Evolutionary conservation across 2,888 invertebrate species (phyloP).

Genomic region (Drymonia ruficornis): DNA sequence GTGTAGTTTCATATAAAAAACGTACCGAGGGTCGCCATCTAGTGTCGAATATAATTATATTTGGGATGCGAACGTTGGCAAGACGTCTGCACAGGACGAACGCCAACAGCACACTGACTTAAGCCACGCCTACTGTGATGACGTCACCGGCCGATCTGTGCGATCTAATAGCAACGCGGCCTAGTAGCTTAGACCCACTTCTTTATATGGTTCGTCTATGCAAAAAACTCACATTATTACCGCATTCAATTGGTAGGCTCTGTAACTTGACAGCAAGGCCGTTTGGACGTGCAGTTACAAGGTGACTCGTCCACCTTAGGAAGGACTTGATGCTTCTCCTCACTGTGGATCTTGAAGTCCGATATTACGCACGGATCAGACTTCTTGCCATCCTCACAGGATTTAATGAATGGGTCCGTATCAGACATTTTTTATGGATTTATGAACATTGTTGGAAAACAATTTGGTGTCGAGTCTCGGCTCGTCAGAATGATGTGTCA

Average conservation of each 20-base stretch:
- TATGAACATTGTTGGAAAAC: neutral
- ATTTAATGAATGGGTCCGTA: conserved; percentile 26
- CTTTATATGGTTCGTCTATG: no score
- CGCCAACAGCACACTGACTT: no score
- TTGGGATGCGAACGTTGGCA: no score
- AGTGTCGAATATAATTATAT: no score
- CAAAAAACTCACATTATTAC: neutral
- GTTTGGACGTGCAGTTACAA: conserved; percentile 30
- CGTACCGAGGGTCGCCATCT: no score
- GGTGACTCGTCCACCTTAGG: neutral
- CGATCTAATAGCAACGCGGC: no score
- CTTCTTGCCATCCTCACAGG: conserved; percentile 35
- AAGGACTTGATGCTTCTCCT: conserved; percentile 15
- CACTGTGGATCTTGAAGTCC: conserved; percentile 13
- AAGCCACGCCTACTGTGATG: no score
- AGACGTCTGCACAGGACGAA: no score
- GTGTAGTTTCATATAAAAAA: no score
- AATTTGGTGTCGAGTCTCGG: neutral
- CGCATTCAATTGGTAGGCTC: conserved; percentile 4
- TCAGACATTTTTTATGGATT: conserved; percentile 40
- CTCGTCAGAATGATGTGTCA: no score
- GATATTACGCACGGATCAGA: conserved; percentile 43
- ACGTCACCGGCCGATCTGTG: no score
- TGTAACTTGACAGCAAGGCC: conserved; percentile 32
- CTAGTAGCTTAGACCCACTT: no score